These are phyloP conservation scores for Clupea harengus DNA, from an alignment of 2,113 vertebrate species.

Conservation along the genomic window DNA sequence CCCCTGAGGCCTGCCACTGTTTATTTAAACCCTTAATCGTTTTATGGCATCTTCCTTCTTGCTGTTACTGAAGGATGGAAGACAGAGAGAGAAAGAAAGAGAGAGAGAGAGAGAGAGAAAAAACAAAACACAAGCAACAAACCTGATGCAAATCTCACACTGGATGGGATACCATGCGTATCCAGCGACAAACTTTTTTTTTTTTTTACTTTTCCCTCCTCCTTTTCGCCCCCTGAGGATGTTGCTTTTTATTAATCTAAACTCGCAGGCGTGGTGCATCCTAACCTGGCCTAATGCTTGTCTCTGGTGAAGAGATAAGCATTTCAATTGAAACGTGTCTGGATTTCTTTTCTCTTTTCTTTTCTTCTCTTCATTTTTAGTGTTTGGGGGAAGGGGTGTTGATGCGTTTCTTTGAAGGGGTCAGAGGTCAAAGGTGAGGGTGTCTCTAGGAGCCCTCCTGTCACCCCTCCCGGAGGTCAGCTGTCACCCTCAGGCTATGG, in stretches of 20 bases:
- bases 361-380: not conserved
- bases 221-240: slow-evolving; percentile 23
- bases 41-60: slow-evolving; percentile 60
- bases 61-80: slow-evolving; percentile 43
- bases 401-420: slow-evolving; percentile 17
- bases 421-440: slow-evolving; percentile 64
- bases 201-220: not conserved
- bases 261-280: not conserved
- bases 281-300: slow-evolving; percentile 11
- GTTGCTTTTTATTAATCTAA: slow-evolving; percentile 24
- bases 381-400: slow-evolving; percentile 36
- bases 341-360: not conserved
- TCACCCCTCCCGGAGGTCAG: slow-evolving; percentile 42
- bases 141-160: slow-evolving; percentile 38
- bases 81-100: slow-evolving; percentile 37
- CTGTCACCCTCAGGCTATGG: slow-evolving; percentile 38
- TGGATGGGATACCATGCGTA: slow-evolving; percentile 17
- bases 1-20: slow-evolving; percentile 49
- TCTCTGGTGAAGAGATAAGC: not conserved
- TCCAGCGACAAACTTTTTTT: slow-evolving; percentile 26
- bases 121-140: slow-evolving; percentile 2
- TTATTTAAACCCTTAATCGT: slow-evolving; percentile 67
- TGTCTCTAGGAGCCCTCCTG: slow-evolving; percentile 58
- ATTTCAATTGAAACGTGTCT: not conserved
- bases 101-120: slow-evolving; percentile 21